Evolutionary conservation across 2,113 vertebrate genomes (phyloP), one percentile per base, ranked within the genome.

Genomic region (Callocephalon fimbriatum): DNA sequence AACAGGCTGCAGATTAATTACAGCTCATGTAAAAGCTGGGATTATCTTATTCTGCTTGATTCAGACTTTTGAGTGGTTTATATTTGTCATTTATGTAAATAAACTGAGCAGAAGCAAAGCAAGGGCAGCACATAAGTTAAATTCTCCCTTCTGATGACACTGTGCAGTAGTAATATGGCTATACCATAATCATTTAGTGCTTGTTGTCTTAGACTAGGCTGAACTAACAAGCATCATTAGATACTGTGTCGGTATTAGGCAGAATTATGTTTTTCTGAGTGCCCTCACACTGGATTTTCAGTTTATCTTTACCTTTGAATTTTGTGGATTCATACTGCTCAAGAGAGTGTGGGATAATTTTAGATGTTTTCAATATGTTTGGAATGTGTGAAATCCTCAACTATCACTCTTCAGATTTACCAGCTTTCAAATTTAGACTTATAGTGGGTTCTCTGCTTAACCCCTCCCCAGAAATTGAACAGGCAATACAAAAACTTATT

Each of bases 1-100:
- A 94, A 93, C 29, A 37, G 53, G 27, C 80, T 95, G 65, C 19
- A 81, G 88, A 95, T 91, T 97, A 95, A 94, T 95, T 96, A 58
- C 80, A 80, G 63, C 90, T 93, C 37, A 44, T 75, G 53, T n/a
- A 87, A 95, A 88, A 95, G 12, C n/a, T 58, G 44, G 13, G 16
- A 51, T 83, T 86, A 56, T 67, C 50, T 75, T 77, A 67, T 47
- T 77, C 75, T 75, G 86, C 90, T 93, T 81, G 27, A 88, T 72
- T 91, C 56, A 48, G 61, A 44, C 3, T 75, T 89, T 95, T 51
- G 61, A 86, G 68, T 75, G 51, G 32, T 88, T 92, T 90, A 13
- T 75, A 71, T 62, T 92, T 90, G 63, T 73, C 42, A 62, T 96
- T 93, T 58, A 56, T 0, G 0, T 29, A 91, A 88, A 74, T 37